Percentiles rank a stretch among this genome's conserved stretches.
Evolutionary conservation across 2,888 invertebrate genomes (phyloP).

Genomic region (Ditylenchus weischeri): DNA sequence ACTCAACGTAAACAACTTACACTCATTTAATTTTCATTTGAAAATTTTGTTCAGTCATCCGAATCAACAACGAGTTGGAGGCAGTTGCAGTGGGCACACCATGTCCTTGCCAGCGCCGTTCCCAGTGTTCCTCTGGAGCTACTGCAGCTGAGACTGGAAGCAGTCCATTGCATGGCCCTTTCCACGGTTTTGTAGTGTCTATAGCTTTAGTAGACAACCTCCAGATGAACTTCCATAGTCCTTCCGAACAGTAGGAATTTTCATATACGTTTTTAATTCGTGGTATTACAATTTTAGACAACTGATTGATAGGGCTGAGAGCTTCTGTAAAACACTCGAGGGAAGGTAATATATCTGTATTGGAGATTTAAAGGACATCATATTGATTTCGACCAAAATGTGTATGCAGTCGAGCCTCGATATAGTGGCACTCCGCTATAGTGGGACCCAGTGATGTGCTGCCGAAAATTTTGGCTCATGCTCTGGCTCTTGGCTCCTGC

Average conservation of each 20-base stretch:
- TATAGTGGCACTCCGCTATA: too few species aligned
- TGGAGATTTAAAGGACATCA: too few species aligned
- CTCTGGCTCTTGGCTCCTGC: too few species aligned
- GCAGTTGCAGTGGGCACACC: slow-evolving; percentile 51
- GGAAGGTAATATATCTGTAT: too few species aligned
- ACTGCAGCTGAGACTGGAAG: slow-evolving; percentile 14
- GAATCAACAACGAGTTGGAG: slow-evolving; percentile 49
- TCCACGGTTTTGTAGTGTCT: slow-evolving; percentile 57
- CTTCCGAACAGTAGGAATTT: slow-evolving; percentile 47
- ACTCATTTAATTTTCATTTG: too few species aligned
- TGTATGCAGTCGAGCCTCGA: too few species aligned
- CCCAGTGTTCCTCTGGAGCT: slow-evolving; percentile 45
- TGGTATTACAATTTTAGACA: slow-evolving; percentile 38
- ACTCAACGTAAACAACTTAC: slow-evolving; percentile 46
- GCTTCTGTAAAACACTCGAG: slow-evolving; percentile 52
- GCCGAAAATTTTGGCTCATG: too few species aligned
- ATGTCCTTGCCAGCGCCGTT: slow-evolving; percentile 55
- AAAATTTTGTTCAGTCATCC: slow-evolving; percentile 44
- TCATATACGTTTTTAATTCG: neutral
- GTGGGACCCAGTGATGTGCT: too few species aligned
- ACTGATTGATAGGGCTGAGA: slow-evolving; percentile 52
- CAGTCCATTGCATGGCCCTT: slow-evolving; percentile 38
- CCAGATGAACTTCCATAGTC: slow-evolving; percentile 57
- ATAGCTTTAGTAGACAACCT: slow-evolving; percentile 55
- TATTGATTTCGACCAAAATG: too few species aligned